Evolutionary conservation across 2,797 vertebrate genomes (phyloP), one percentile per base, ranked within the genome.

Genomic region (Philypnodon macrostomus): DNA sequence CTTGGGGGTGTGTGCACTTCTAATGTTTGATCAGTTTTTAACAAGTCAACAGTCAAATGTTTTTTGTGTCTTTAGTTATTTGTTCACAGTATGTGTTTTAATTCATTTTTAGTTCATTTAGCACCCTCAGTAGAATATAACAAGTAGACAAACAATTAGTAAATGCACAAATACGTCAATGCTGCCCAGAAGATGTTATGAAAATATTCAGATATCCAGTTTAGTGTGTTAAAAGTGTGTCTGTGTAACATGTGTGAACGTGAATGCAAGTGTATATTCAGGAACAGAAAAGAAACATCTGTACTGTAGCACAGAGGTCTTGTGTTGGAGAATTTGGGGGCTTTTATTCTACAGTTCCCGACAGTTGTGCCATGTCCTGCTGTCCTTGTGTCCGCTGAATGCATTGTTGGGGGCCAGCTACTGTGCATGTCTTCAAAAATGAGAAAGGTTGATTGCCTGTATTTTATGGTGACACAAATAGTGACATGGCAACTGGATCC

Each of bases 401-500:
- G 14, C 15, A n/a, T 26, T 42, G 21, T 36, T 33, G 12, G 3
- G 13, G 4, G 31, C 16, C 7, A 24, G 7, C 21, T 18, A 24
- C 14, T 44, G 27, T 37, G 15, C 5, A 5, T 32, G 8, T 21
- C 44, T 47, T 12, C 44, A 46, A 33, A 44, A 47, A 33, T 33
- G 30, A 47, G 18, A 17, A 49, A 4, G 39, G 32, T 47, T n/a
- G 36, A 32, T 49, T 21, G 31, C 35, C 2, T 14, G 4, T 15
- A n/a, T 5, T 30, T 14, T 18, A 11, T 40, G 21, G 16, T 3
- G 23, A 18, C 17, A n/a, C 0, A 17, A 15, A 26, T 4, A 30
- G n/a, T 39, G 10, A 15, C 17, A 39, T 35, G 18, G 12, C 21
- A 41, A 31, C 13, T 26, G 36, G 24, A 10, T 31, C 29, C 26